Evolutionary conservation across 2,888 invertebrate genomes (phyloP).

Genomic region (Brassicogethes aeneus): DNA sequence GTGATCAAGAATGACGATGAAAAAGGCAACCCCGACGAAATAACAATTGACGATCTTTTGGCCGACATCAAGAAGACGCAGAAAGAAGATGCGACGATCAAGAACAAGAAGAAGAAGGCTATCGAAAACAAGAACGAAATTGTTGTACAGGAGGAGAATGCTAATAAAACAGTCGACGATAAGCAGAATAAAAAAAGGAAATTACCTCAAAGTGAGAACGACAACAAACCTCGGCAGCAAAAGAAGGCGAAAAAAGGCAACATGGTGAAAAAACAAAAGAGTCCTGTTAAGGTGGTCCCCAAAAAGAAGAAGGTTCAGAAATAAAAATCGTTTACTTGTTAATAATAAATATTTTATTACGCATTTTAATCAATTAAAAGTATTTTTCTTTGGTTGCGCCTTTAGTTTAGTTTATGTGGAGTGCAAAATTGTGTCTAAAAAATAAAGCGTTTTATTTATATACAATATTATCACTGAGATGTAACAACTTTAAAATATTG

Average conservation of each 20-base stretch:
- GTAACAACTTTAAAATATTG: too few relatives aligned
- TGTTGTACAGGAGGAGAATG: background rate
- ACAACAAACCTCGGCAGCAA: too few relatives aligned
- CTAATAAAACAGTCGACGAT: too few relatives aligned
- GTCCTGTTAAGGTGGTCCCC: background rate
- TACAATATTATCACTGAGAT: too few relatives aligned
- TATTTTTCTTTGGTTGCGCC: too few relatives aligned
- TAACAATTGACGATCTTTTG: background rate
- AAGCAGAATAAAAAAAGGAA: too few relatives aligned
- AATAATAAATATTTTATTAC: too few relatives aligned
- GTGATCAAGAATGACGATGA: conserved; percentile 20
- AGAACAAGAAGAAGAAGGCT: background rate
- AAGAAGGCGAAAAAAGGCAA: background rate
- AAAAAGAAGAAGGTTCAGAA: background rate
- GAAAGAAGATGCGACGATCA: too few relatives aligned
- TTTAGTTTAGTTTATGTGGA: too few relatives aligned
- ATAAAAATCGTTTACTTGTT: too few relatives aligned
- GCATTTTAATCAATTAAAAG: too few relatives aligned
- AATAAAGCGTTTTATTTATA: background rate
- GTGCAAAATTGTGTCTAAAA: background rate
- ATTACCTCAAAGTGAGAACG: too few relatives aligned
- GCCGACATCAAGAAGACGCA: background rate
- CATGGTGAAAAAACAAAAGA: background rate
- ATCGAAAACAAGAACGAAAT: background rate
- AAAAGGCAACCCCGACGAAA: conserved; percentile 16